Evolutionary conservation across 2,113 vertebrate species (phyloP).

Genomic region (Heloderma charlesbogerti): DNA sequence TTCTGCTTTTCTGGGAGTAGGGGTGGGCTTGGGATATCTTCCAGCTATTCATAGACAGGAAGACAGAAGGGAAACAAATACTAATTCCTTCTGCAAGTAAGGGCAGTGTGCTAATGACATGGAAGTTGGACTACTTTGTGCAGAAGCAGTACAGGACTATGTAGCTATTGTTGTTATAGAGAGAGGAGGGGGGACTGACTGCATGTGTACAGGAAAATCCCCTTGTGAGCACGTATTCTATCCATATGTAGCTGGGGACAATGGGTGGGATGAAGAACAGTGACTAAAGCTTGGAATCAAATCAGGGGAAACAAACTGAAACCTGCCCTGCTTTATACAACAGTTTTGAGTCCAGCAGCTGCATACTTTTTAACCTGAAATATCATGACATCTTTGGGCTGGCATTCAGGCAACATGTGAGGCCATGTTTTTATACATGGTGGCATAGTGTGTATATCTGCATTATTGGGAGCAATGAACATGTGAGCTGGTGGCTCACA

Average conservation of each 20-base stretch:
- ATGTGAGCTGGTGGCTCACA: background rate
- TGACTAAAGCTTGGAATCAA: background rate
- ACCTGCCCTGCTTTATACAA: conserved; percentile 14
- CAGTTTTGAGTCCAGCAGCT: background rate
- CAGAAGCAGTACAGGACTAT: background rate
- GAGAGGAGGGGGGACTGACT: background rate
- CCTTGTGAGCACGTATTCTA: background rate
- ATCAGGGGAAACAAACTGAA: conserved; percentile 11
- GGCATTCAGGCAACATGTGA: background rate
- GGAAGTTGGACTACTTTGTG: background rate
- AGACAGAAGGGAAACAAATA: background rate
- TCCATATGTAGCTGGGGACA: background rate
- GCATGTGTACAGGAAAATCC: background rate
- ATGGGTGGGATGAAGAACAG: background rate
- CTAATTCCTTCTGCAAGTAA: background rate
- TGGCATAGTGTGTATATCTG: background rate
- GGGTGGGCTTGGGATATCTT: background rate
- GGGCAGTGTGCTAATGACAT: background rate
- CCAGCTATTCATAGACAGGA: background rate
- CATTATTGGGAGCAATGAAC: background rate
- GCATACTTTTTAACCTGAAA: background rate
- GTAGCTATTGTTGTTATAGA: background rate
- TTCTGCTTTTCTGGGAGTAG: background rate
- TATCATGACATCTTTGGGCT: background rate
- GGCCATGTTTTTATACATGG: background rate